phyloP scores from a whole-genome alignment of 1,140 invertebrate genomes.

The Periplaneta americana region DNA sequence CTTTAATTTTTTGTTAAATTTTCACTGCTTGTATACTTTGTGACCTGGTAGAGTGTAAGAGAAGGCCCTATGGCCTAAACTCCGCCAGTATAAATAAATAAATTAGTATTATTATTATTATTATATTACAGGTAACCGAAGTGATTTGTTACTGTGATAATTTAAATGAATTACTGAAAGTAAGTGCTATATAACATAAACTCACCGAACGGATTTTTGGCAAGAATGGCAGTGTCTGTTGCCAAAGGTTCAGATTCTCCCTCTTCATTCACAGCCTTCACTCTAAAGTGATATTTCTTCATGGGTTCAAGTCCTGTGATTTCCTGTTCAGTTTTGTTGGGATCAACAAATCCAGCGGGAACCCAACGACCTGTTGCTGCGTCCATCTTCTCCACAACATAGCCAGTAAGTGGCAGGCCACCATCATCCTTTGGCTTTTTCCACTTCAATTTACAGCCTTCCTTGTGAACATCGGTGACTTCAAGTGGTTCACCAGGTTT shows the following conservation, averaged over 20 bases:
- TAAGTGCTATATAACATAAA: too few relatives aligned
- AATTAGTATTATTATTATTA: too few relatives aligned
- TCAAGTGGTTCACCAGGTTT: conserved; percentile 92
- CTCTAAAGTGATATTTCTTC: conserved; percentile 91
- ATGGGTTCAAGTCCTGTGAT: conserved; percentile 87
- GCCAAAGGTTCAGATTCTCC: conserved; percentile 91
- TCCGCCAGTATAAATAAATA: too few relatives aligned
- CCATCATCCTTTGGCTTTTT: conserved; percentile 93
- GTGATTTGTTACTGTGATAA: too few relatives aligned
- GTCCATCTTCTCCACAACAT: conserved; percentile 92
- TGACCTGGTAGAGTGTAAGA: too few relatives aligned
- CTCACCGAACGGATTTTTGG: conserved; percentile 93
- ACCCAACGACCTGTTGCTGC: conserved; percentile 79
- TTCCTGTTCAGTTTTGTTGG: conserved; percentile 78
- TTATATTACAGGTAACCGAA: too few relatives aligned
- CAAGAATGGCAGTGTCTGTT: conserved; percentile 76
- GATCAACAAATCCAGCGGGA: conserved; percentile 78
- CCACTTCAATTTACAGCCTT: conserved; percentile 94
- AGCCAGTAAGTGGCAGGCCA: conserved; percentile 83
- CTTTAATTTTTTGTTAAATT: too few relatives aligned
- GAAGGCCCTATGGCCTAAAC: too few relatives aligned
- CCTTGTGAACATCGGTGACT: conserved; percentile 88
- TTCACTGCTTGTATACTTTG: too few relatives aligned
- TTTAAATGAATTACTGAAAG: too few relatives aligned
- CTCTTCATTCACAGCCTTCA: conserved; percentile 92